Conservation (phyloP, 2,888 invertebrate genomes). For the Brachylomia viminalis region DNA sequence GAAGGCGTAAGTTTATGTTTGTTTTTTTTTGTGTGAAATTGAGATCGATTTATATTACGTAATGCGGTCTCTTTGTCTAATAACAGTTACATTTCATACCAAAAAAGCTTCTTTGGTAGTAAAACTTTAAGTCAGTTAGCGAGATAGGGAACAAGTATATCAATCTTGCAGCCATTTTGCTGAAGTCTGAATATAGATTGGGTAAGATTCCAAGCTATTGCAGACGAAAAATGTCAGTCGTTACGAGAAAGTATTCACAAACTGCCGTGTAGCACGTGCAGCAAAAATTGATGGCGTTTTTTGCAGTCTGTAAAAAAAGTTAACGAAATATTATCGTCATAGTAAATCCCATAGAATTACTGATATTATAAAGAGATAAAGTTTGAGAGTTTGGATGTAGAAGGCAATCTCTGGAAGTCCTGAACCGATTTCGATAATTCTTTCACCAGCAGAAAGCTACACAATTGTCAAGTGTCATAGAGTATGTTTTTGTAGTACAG, state of each 20-base stretch:
- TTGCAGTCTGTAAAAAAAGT: neutral
- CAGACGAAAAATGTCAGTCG: conserved; percentile 4
- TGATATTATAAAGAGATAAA: neutral
- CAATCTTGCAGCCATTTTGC: neutral
- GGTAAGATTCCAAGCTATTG: conserved; percentile 7
- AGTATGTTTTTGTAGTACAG: neutral
- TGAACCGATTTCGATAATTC: neutral
- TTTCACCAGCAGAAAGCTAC: neutral
- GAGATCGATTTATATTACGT: neutral
- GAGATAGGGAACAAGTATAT: neutral
- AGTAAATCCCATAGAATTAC: neutral
- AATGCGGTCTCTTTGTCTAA: conserved; percentile 2
- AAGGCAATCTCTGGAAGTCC: neutral
- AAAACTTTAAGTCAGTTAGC: neutral
- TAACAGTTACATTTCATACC: too few relatives aligned
- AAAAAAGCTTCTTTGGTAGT: neutral
- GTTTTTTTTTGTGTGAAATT: neutral
- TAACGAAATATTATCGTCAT: neutral
- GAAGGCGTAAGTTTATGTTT: too few relatives aligned
- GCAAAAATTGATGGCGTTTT: neutral
- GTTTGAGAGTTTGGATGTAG: neutral
- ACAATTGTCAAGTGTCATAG: neutral
- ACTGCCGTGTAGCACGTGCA: neutral
- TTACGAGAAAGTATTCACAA: neutral
- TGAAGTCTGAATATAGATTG: conserved; percentile 9